A percentile compares a stretch with the other conserved stretches of the same genome.
phyloP scores from a whole-genome alignment of 2,888 invertebrate genomes.

The Dryocosmus kuriphilus region DNA sequence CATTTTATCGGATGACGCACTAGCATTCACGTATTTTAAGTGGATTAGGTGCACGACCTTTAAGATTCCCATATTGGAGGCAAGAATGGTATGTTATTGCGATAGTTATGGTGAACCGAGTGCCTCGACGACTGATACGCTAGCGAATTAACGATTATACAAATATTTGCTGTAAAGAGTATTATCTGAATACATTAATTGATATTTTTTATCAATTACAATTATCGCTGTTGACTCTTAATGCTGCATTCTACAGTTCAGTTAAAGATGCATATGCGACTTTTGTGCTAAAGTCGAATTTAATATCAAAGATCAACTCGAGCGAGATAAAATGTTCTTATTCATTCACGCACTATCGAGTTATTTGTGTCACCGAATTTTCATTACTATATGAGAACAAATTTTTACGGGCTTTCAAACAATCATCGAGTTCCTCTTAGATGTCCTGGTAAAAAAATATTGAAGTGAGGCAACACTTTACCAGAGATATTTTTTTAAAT shows the following conservation, averaged over 20 bases:
- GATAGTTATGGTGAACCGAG: slow-evolving; percentile 61
- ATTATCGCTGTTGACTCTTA: slow-evolving; percentile 59
- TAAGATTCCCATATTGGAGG: slow-evolving; percentile 4
- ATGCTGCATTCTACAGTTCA: slow-evolving; percentile 50
- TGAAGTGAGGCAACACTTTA: neutral
- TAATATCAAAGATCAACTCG: slow-evolving; percentile 23
- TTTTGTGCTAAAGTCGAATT: slow-evolving; percentile 15
- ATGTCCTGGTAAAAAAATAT: neutral
- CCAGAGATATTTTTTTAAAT: slow-evolving; percentile 23
- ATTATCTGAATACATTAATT: slow-evolving; percentile 68
- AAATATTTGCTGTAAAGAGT: slow-evolving; percentile 68
- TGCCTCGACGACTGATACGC: slow-evolving; percentile 68
- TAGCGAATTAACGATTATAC: slow-evolving; percentile 66
- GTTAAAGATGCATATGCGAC: slow-evolving; percentile 8
- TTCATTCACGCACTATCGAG: neutral
- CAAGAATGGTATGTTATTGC: neutral
- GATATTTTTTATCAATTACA: slow-evolving; percentile 67
- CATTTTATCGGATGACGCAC: slow-evolving; percentile 1
- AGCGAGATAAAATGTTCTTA: neutral
- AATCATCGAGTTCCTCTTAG: neutral
- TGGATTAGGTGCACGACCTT: neutral
- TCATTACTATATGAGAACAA: neutral
- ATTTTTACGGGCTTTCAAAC: neutral
- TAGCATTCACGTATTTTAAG: slow-evolving; percentile 10
- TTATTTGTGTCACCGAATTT: neutral